Evolutionary conservation across 2,888 invertebrate species (phyloP), one percentile per base, ranked within the genome.

Genomic region (Caenorhabditis zanzibari): DNA sequence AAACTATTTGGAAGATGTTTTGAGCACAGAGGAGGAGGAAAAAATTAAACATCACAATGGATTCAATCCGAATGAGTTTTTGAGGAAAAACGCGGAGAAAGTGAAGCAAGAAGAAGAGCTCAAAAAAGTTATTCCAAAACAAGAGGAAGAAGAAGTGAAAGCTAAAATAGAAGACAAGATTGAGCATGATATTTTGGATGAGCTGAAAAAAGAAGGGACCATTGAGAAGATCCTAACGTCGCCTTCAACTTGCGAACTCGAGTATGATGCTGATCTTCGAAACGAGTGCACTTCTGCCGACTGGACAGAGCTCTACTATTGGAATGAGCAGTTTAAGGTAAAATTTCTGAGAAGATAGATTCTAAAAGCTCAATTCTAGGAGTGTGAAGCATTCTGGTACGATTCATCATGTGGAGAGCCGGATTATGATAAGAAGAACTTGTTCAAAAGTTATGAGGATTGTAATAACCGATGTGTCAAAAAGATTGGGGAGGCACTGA

Each of bases 301-400:
- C 6, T 87, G 87, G 87, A 68, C 49, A 1, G 87, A 87, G 61
- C 24, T 73, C 6, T 87, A 81, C 77, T 87, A 73, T 54, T 87
- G 77, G 73, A 85, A 85, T 66, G 66, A 61, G 12, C 63, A 85
- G 19, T 79, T 75, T 28, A 75, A 85, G 63, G 84, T 77, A 4
- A 35, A 7, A 38, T 38, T 10, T 6, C 2, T 47, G 5, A 28
- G 14, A 24, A 9, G 16, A 16, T 44, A 2, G 19, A 16, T 7
- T 47, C 19, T 9, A 35, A 66, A 22, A 10, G 16, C n/a, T 14
- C 38, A 9, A 3, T 68, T 83, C 47, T 52, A 86, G 86, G 82
- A 85, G 24, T 91, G 91, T 77, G 83, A 86, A 41, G 71, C 87
- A 12, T 91, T 91, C 77, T 91, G 91, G 91, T 87, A 87, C 54